Conservation (phyloP, 2,113 vertebrate genomes). For the Morone saxatilis region DNA sequence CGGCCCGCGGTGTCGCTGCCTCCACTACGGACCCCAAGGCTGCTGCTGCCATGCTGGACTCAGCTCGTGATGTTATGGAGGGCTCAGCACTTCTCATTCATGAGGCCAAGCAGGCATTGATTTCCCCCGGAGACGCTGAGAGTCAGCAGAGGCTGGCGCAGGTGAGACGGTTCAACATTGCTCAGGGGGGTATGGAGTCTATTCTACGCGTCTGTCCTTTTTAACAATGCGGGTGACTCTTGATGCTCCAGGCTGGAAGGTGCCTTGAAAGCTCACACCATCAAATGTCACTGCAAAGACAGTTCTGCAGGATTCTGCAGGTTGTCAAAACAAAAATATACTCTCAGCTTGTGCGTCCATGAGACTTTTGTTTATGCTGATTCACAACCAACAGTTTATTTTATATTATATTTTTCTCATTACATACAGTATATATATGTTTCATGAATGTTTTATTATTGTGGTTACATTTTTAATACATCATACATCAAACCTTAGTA, state of each 20-base stretch:
- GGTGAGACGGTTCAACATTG: constrained; percentile 79
- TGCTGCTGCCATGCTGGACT: constrained; percentile 93
- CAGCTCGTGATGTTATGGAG: constrained; percentile 96
- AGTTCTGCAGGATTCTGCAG: neutral
- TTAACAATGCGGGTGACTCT: neutral
- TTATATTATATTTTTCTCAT: neutral
- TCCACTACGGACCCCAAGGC: constrained; percentile 90
- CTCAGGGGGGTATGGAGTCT: neutral
- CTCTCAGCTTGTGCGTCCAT: neutral
- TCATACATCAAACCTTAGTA: neutral
- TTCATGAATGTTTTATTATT: neutral
- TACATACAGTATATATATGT: neutral
- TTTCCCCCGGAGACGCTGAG: constrained; percentile 93
- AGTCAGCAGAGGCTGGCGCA: constrained; percentile 97
- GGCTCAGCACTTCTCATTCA: constrained; percentile 96
- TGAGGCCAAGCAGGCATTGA: constrained; percentile 94
- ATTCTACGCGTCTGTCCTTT: constrained; percentile 3
- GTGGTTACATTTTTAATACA: neutral
- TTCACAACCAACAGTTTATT: neutral
- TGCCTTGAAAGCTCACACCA: neutral
- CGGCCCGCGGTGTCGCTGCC: constrained; percentile 94
- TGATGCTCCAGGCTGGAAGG: neutral
- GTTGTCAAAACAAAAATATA: constrained; percentile 14
- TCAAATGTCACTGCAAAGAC: neutral
- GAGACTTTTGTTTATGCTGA: neutral